Conservation (phyloP, 2,113 vertebrate genomes). For the Lathamus discolor region DNA sequence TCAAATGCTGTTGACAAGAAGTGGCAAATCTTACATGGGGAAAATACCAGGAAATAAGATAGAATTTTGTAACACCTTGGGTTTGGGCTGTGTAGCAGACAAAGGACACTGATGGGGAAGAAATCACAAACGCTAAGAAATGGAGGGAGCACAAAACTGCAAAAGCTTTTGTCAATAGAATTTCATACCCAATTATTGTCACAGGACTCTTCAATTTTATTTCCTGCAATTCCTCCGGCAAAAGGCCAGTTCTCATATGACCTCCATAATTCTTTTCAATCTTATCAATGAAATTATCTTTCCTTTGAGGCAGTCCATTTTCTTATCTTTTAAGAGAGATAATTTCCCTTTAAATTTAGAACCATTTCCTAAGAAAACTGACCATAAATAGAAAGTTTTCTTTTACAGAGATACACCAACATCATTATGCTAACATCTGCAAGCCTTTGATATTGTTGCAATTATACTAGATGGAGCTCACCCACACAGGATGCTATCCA, state of each 20-base stretch:
- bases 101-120: background rate
- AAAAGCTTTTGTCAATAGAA: slow-evolving; percentile 21
- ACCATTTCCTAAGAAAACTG: background rate
- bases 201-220: slow-evolving; percentile 19
- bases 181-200: slow-evolving; percentile 33
- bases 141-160: background rate
- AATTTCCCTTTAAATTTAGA: background rate
- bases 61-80: background rate
- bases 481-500: background rate
- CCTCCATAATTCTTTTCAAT: slow-evolving; percentile 20
- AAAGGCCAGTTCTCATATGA: slow-evolving; percentile 27
- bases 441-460: background rate
- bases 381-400: background rate
- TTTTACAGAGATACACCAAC: background rate
- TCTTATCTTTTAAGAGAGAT: background rate
- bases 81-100: background rate
- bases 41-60: background rate
- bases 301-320: background rate
- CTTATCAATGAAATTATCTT: background rate
- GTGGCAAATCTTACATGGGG: background rate
- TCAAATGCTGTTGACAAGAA: background rate
- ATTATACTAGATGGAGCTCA: background rate
- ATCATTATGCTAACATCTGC: background rate
- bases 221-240: slow-evolving; percentile 25
- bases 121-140: background rate